Evolutionary conservation across 2,797 vertebrate genomes (phyloP), one percentile per base, ranked within the genome.

Genomic region (Etheostoma nigrum): DNA sequence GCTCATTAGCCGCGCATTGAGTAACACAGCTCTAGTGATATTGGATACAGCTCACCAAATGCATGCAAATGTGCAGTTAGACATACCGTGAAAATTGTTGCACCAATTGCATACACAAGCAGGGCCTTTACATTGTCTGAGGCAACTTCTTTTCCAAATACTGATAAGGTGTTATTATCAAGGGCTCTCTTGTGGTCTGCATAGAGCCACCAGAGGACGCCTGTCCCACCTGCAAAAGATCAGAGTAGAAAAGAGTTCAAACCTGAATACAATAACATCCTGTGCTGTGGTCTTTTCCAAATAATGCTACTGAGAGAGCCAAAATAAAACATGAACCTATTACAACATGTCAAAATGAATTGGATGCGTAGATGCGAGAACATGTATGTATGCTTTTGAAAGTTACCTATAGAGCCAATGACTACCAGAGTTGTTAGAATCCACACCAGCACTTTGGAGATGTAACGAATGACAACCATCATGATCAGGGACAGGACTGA

Each of bases 391-490:
- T 25, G 42, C 30, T 42, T 62, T n/a, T 47, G 11, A 27, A 25
- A 23, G 75, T 95, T 95, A 99, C 98, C 98, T 47, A 98, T 83
- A 10, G 98, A 98, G 67, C 98, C 97, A 62, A 99, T 78, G 81
- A 98, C 91, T 14, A 98, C 96, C 77, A 99, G 91, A 80, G 96
- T 85, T 1, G 98, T 98, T 79, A 99, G 82, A 87, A 99, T 97
- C 97, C 97, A 98, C 66, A 99, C 96, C 90, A 99, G 93, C 14
- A 99, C 85, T 90, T 93, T 95, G 71, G 98, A 97, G 93, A 99
- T 99, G 94, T 97, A 99, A 78, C 98, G 96, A 86, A 99, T 99
- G 90, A 98, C 94, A 62, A 96, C 95, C 98, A 99, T 99, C 95
- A 99, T 94, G 89, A 98, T 95, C 94, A 98, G 93, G 84, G 98